A percentile compares a stretch with the other conserved stretches of the same genome.
Evolutionary conservation across 2,113 vertebrate species (phyloP).

Genomic region (Pristiophorus japonicus): DNA sequence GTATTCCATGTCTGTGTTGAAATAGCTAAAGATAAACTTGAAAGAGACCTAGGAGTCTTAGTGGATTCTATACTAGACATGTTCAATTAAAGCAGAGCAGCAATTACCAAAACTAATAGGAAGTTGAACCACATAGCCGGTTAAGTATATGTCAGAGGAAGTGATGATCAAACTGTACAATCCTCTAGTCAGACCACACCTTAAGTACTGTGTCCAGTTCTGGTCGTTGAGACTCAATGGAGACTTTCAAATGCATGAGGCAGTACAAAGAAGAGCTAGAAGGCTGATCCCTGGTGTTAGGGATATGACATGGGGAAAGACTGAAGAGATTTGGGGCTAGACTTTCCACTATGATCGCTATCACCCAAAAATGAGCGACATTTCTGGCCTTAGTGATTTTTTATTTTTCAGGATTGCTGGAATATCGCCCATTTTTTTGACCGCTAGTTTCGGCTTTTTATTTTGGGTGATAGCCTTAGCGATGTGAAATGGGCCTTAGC

Average conservation of each 20-base stretch:
- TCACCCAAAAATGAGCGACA: too few species aligned
- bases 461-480: too few species aligned
- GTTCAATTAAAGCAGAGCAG: neutral
- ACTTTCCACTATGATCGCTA: too few species aligned
- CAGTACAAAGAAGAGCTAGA: neutral
- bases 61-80: neutral
- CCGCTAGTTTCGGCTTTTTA: too few species aligned
- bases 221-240: neutral
- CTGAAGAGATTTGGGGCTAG: too few species aligned
- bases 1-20: neutral
- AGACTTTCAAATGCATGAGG: neutral
- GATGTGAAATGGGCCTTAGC: too few species aligned
- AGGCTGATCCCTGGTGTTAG: neutral
- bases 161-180: neutral
- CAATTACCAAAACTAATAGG: neutral
- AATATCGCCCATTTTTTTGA: too few species aligned
- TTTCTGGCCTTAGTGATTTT: too few species aligned
- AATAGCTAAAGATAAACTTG: neutral
- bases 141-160: neutral
- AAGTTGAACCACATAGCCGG: neutral
- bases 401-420: too few species aligned
- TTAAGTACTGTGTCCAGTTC: neutral
- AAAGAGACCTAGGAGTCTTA: neutral
- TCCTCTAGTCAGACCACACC: neutral
- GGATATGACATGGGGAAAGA: too few species aligned